Evolutionary conservation across 2,113 vertebrate genomes (phyloP).

Genomic region (Okapia johnstoni): DNA sequence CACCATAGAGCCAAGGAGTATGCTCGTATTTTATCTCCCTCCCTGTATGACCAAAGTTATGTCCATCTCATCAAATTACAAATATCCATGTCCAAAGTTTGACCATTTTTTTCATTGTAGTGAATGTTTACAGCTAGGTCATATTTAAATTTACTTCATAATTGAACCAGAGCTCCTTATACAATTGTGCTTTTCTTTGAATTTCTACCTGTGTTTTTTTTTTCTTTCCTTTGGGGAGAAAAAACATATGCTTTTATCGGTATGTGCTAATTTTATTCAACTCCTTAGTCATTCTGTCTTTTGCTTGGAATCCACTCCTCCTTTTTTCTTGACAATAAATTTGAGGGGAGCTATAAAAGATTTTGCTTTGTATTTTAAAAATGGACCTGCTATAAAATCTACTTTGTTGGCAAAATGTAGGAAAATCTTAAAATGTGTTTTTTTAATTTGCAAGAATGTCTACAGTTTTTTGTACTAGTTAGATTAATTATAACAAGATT

Average conservation of each 20-base stretch:
- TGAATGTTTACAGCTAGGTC: not conserved
- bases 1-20: not conserved
- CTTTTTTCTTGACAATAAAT: not conserved
- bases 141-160: not conserved
- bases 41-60: not conserved
- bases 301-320: not conserved
- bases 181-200: not conserved
- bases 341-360: not conserved
- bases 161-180: not conserved
- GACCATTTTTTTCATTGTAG: not conserved
- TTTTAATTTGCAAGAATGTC: not conserved
- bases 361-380: slow-evolving; percentile 33
- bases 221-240: not conserved
- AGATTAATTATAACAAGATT: slow-evolving; percentile 24
- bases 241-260: not conserved
- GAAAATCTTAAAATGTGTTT: not conserved
- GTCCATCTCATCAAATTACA: not conserved
- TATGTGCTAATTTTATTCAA: not conserved
- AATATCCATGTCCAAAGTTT: not conserved
- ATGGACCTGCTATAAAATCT: not conserved
- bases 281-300: not conserved
- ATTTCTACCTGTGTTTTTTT: not conserved
- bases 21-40: not conserved
- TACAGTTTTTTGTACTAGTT: not conserved
- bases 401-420: slow-evolving; percentile 26